These are phyloP conservation scores for Halisarca cf. caerulea DNA, from an alignment of 37 sponge, comb jelly and placozoan species.

Conservation along the genomic window DNA sequence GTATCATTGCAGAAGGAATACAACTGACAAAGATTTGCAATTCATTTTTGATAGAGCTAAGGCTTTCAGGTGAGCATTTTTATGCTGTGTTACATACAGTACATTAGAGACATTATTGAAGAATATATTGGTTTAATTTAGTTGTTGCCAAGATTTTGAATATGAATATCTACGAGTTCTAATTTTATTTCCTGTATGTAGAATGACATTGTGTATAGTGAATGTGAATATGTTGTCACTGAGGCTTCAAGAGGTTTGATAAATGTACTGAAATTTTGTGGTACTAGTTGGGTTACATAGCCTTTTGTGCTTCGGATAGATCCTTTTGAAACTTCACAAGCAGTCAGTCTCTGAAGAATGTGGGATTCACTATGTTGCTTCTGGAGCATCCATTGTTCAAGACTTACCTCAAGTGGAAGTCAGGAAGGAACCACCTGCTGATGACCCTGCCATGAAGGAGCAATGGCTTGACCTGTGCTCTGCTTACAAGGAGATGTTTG, in stretches of 20 bases:
- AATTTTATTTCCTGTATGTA: no score
- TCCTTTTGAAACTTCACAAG: background rate
- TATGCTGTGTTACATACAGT: no score
- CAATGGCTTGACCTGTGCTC: no score
- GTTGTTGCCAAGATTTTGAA: no score
- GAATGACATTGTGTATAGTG: constrained; percentile 21
- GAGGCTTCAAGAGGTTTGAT: constrained; percentile 72
- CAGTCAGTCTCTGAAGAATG: background rate
- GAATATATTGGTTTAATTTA: no score
- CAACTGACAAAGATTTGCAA: constrained; percentile 10
- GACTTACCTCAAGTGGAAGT: constrained; percentile 36
- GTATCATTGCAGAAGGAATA: background rate
- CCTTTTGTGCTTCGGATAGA: background rate
- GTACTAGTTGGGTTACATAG: background rate
- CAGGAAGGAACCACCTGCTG: background rate
- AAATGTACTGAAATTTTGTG: background rate
- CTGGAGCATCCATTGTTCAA: constrained; percentile 40
- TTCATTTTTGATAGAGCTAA: constrained; percentile 1
- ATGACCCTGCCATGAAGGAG: background rate
- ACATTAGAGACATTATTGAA: no score
- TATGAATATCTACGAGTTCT: no score
- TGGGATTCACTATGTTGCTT: constrained; percentile 24
- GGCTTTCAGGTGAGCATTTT: background rate
- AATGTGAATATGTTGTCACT: constrained; percentile 66
- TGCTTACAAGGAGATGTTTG: no score